Evolutionary conservation across 2,888 invertebrate species (phyloP), one percentile per base, ranked within the genome.

Genomic region (Scaptomyza polygonia): DNA sequence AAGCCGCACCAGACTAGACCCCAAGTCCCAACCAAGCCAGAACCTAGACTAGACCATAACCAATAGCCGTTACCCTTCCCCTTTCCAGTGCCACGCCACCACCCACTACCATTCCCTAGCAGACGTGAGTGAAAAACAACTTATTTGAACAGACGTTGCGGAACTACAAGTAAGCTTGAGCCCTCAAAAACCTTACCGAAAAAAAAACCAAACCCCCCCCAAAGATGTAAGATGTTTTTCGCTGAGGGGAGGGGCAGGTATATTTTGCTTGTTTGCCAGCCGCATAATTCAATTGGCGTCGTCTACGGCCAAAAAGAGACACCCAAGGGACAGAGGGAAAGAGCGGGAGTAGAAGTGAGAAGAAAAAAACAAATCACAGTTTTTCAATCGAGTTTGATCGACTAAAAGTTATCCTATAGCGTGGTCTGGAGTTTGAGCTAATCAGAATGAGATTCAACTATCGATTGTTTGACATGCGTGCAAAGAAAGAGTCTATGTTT

Each of bases 251-350:
- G 5, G n/a, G 30, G 11, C 11, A 14, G 18, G 14, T 25, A 39
- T 48, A 40, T 40, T 51, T 70, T 55, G 48, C 49, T 57, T 76
- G 79, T 74, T 73, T 64, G 70, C 61, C 66, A 57, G 75, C 61
- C 76, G 70, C 75, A 76, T 74, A 78, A 76, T 76, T 76, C 79
- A 76, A 76, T 76, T 76, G 76, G 70, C 70, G 70, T 74, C 75
- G 70, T 76, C 73, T 71, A 43, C 58, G 44, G 12, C 29, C 27
- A 43, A 75, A 57, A 62, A 7, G n/a, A n/a, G 5, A 42, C 5
- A 42, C n/a, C n/a, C n/a, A n/a, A n/a, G n/a, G n/a, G n/a, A n/a
- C 21, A 42, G 12, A 6, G 16, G 21, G 21, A 42, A 21, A 42
- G 12, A 18, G 40, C 53, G 40, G 43, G 18, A 48, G n/a, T 30